These are phyloP conservation scores for Ips nitidus DNA, from an alignment of 1,140 invertebrate genomes.

Conservation along the genomic window DNA sequence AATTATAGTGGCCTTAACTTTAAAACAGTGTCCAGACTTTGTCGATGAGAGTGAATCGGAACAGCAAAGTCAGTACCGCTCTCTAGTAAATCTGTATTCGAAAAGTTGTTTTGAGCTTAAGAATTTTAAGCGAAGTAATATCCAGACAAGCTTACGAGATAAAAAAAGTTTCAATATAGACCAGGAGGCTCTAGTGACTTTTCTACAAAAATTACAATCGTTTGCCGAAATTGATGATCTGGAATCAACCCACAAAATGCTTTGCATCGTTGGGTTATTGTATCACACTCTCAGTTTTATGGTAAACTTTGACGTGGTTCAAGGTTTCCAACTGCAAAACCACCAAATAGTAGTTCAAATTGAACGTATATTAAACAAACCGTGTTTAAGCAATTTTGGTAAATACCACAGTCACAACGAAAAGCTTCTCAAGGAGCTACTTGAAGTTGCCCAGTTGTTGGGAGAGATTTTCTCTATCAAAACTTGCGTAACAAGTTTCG, in stretches of 20 bases:
- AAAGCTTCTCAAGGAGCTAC: constrained; percentile 13
- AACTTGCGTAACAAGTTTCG: constrained; percentile 16
- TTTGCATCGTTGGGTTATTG: constrained; percentile 32
- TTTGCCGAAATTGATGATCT: constrained; percentile 8
- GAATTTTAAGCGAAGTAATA: constrained; percentile 4
- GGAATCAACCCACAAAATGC: constrained; percentile 12
- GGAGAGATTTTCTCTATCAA: constrained; percentile 33
- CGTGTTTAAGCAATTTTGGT: constrained; percentile 9
- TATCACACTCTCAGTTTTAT: constrained; percentile 34
- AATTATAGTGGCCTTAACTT: constrained; percentile 42
- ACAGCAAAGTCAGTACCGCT: background rate
- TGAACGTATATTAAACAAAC: constrained; percentile 19
- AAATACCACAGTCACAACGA: constrained; percentile 28
- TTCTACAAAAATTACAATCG: constrained; percentile 23
- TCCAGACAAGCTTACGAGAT: background rate
- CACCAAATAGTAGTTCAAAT: constrained; percentile 20
- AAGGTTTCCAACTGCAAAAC: constrained; percentile 20
- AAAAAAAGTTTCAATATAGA: constrained; percentile 22
- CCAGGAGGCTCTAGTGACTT: constrained; percentile 5
- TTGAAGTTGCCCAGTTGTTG: constrained; percentile 16
- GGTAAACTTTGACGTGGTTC: constrained; percentile 26
- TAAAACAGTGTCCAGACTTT: constrained; percentile 44
- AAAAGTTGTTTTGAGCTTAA: constrained; percentile 39
- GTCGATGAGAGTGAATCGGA: background rate
- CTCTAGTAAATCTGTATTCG: constrained; percentile 40